Percentiles rank a stretch among this genome's conserved stretches.
Conservation (phyloP, 1,140 invertebrate genomes). For the Spodoptera frugiperda region DNA sequence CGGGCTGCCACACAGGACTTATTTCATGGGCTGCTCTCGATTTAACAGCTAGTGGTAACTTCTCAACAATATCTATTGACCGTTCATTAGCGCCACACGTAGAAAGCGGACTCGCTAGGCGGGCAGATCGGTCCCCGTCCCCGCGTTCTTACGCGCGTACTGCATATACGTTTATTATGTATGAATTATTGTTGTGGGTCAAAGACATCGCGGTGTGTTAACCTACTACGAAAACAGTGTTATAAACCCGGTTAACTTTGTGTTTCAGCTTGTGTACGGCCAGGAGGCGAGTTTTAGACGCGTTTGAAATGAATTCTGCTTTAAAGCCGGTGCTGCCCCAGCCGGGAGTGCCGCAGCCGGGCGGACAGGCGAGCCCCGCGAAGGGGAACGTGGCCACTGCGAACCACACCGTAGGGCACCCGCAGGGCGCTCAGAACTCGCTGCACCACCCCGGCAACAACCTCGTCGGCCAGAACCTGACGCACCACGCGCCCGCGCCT, state of each 20-base stretch:
- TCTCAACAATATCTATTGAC: slow-evolving; percentile 57
- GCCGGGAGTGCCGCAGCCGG: slow-evolving; percentile 80
- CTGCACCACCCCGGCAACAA: slow-evolving; percentile 72
- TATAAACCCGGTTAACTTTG: slow-evolving; percentile 69
- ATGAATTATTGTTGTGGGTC: slow-evolving; percentile 85
- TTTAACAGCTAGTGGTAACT: slow-evolving; percentile 74
- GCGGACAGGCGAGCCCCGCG: slow-evolving; percentile 77
- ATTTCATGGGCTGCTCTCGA: slow-evolving; percentile 71
- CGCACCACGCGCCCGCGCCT: slow-evolving; percentile 70
- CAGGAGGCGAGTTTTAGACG: slow-evolving; percentile 58
- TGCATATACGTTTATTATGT: slow-evolving; percentile 77
- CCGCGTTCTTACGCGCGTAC: slow-evolving; percentile 80
- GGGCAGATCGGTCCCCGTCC: slow-evolving; percentile 65
- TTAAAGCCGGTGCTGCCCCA: slow-evolving; percentile 86
- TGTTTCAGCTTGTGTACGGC: slow-evolving; percentile 73
- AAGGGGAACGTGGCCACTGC: slow-evolving; percentile 76
- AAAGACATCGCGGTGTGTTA: slow-evolving; percentile 81
- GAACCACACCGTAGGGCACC: slow-evolving; percentile 73
- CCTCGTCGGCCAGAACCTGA: slow-evolving; percentile 76
- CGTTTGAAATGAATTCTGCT: slow-evolving; percentile 86
- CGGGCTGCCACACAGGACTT: slow-evolving; percentile 62
- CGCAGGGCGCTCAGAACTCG: slow-evolving; percentile 77
- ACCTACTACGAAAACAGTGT: slow-evolving; percentile 69
- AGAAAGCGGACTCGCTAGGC: slow-evolving; percentile 62
- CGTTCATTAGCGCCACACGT: slow-evolving; percentile 48